Conservation (phyloP, 1,140 invertebrate species). For the Temnothorax curvispinosus region DNA sequence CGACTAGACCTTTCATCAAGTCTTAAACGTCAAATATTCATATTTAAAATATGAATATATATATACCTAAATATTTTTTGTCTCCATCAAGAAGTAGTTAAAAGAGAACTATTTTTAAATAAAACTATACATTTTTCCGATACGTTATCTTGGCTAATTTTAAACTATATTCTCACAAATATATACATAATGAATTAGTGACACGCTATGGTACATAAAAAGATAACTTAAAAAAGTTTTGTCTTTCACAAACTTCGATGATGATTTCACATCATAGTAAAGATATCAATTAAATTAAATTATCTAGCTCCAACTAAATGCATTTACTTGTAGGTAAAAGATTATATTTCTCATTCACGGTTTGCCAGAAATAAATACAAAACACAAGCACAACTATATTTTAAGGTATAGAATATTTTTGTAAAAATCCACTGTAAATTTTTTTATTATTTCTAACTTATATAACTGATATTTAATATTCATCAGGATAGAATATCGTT, state of each 20-base stretch:
- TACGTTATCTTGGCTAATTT: neutral
- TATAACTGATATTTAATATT: constrained; percentile 17
- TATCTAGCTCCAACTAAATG: neutral
- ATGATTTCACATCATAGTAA: neutral
- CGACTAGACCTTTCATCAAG: neutral
- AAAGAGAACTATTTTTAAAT: neutral
- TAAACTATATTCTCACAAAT: neutral
- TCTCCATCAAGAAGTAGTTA: neutral
- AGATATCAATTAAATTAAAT: neutral
- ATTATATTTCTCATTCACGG: too few relatives aligned
- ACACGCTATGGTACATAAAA: neutral
- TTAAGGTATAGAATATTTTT: neutral
- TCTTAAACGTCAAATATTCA: neutral
- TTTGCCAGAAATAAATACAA: neutral
- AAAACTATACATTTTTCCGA: neutral
- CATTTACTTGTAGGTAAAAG: neutral
- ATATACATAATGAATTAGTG: neutral
- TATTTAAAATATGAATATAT: neutral
- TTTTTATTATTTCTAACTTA: neutral
- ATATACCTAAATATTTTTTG: neutral
- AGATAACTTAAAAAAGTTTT: neutral
- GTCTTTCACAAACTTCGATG: neutral
- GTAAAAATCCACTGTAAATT: neutral
- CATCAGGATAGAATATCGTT: constrained; percentile 21
- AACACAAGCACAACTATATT: neutral